phyloP scores from a whole-genome alignment of 1,140 invertebrate species.

The Drosophila lini region DNA sequence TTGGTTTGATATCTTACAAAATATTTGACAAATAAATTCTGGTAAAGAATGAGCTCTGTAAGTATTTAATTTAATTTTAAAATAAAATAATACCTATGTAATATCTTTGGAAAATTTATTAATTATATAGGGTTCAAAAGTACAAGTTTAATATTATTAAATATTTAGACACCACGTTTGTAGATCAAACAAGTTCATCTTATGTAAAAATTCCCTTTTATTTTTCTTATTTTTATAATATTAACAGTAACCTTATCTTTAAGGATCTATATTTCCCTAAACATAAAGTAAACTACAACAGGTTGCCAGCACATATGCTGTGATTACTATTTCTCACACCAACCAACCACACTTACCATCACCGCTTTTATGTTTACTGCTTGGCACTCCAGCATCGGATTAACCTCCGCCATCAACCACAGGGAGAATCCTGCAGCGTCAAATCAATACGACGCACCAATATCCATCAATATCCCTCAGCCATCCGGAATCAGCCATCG shows the following conservation, averaged over 20 bases:
- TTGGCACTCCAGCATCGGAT: slow-evolving; percentile 26
- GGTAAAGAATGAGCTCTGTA: no score
- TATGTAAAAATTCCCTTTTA: not conserved
- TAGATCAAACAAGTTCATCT: no score
- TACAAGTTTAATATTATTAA: no score
- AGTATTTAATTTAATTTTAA: no score
- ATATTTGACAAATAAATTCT: not conserved
- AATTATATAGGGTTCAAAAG: no score
- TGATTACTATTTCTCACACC: slow-evolving; percentile 7
- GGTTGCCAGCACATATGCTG: slow-evolving; percentile 9
- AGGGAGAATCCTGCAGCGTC: slow-evolving; percentile 40
- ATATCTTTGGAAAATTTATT: not conserved
- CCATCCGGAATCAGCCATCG: slow-evolving; percentile 37
- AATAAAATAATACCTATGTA: no score
- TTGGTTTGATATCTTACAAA: not conserved
- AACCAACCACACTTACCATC: slow-evolving; percentile 10
- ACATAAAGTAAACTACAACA: slow-evolving; percentile 18
- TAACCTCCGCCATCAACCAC: slow-evolving; percentile 19
- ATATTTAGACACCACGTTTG: no score
- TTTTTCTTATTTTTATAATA: accelerated
- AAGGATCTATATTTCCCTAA: not conserved
- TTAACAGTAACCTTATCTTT: not conserved
- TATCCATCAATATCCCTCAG: slow-evolving; percentile 25
- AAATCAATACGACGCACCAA: slow-evolving; percentile 62
- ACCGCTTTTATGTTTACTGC: slow-evolving; percentile 33